These are phyloP conservation scores for Eurois occulta DNA, from an alignment of 2,888 invertebrate genomes.

Conservation along the genomic window DNA sequence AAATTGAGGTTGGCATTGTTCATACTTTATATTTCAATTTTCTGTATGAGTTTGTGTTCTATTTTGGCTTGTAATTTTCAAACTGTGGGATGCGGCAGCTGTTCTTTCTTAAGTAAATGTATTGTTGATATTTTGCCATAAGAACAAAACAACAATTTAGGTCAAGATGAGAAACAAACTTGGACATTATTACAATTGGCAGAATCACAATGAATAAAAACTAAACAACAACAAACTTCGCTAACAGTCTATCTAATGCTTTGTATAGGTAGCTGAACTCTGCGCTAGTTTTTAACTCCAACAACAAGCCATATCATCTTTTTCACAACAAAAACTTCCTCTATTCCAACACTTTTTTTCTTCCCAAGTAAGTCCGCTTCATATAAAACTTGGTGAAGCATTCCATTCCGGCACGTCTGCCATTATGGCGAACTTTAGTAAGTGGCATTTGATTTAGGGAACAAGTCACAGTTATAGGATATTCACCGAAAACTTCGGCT, in stretches of 20 bases:
- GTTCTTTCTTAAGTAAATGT: background rate
- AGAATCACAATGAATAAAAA: background rate
- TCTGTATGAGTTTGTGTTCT: slow-evolving; percentile 45
- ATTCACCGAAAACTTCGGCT: slow-evolving; percentile 60
- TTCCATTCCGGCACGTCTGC: slow-evolving; percentile 51
- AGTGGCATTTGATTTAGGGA: slow-evolving; percentile 68
- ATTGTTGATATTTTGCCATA: background rate
- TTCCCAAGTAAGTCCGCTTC: slow-evolving; percentile 29
- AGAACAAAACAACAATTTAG: background rate
- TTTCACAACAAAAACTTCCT: slow-evolving; percentile 23
- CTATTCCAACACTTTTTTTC: slow-evolving; percentile 33
- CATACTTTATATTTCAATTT: slow-evolving; percentile 49
- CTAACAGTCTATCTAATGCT: background rate
- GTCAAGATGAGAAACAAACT: background rate
- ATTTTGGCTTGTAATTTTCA: slow-evolving; percentile 37
- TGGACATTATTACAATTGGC: background rate
- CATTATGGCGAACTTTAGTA: slow-evolving; percentile 62
- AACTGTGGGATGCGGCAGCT: slow-evolving; percentile 10
- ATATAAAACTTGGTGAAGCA: slow-evolving; percentile 53
- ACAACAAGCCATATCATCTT: slow-evolving; percentile 42
- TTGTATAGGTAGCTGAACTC: slow-evolving; percentile 18
- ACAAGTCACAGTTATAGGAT: slow-evolving; percentile 60
- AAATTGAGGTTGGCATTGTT: slow-evolving; percentile 50
- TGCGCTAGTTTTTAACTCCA: slow-evolving; percentile 24
- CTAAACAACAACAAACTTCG: slow-evolving; percentile 9